Evolutionary conservation across 2,113 vertebrate genomes (phyloP).

Genomic region (Amphiprion percula): DNA sequence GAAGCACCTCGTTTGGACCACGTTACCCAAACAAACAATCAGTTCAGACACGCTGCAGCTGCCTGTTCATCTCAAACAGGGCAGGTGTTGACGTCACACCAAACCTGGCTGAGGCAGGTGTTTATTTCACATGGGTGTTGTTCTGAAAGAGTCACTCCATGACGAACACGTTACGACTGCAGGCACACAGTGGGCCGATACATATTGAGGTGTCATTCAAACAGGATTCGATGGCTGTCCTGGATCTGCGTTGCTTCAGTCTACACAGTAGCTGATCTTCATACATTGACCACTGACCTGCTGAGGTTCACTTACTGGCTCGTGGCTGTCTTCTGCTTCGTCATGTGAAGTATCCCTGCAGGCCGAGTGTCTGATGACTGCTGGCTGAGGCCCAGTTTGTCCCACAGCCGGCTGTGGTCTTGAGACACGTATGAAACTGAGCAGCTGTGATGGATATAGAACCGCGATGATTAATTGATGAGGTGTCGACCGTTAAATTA

Average conservation of each 20-base stretch:
- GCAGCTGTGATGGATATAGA: background rate
- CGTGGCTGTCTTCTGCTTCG: background rate
- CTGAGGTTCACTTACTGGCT: background rate
- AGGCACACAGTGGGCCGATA: background rate
- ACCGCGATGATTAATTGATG: too few species aligned
- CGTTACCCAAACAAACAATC: constrained; percentile 33
- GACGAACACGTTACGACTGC: background rate
- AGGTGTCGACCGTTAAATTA: too few species aligned
- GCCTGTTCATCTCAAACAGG: constrained; percentile 9
- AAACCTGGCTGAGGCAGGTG: constrained; percentile 59
- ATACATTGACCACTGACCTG: background rate
- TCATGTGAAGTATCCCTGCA: constrained; percentile 32
- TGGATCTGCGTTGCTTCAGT: background rate
- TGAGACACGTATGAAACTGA: constrained; percentile 13
- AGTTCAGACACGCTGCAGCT: constrained; percentile 23
- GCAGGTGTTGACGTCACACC: constrained; percentile 19
- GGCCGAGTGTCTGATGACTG: constrained; percentile 9
- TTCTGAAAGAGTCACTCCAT: constrained; percentile 26
- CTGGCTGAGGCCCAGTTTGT: constrained; percentile 14
- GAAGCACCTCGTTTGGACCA: constrained; percentile 19
- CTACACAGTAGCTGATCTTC: background rate
- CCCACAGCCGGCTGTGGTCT: background rate
- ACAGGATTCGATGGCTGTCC: constrained; percentile 8
- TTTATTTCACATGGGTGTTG: constrained; percentile 61
- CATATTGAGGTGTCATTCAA: constrained; percentile 14